Base-by-base conservation (phyloP, 2,113 vertebrate species). In the Melanerpes formicivorus region DNA sequence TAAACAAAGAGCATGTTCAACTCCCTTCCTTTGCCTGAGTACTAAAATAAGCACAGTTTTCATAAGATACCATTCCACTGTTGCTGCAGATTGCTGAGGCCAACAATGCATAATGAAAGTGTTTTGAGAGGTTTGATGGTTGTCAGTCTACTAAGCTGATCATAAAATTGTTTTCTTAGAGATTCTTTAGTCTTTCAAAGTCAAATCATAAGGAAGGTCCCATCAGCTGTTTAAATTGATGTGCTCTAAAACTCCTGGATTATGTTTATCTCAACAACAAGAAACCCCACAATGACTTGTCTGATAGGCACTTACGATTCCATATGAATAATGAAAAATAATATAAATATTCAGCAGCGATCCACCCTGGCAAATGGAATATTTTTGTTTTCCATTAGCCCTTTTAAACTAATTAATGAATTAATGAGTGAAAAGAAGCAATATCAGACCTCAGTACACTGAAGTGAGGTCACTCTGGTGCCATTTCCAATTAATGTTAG, bases 361-460 rank as follows among this genome's bases (percentile, higher is more conserved):
- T 89, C 59, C 77, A 82, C 29, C 52, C 75, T 62, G 56, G 95
- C 75, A 96, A 96, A 96, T 90, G 94, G 93, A 96, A 96, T 96
- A 96, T 96, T 96, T 96, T 96, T 96, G 93, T 96, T 95, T 96
- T 96, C 89, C 93, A 96, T 96, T 95, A 95, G 89, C 84, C 64
- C 91, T 90, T 95, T 96, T 92, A 96, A 93, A 95, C 87, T 94
- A 96, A 96, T 96, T 96, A 95, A 96, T 95, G 95, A 93, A 96
- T 95, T 94, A 96, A 95, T 95, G 90, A 96, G 64, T 66, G 78
- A 90, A 75, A 96, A 82, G 89, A 89, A 95, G 93, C 76, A 93
- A 90, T 92, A 96, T 93, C 86, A 94, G 94, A 95, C 93, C 90
- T 93, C 96, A 93, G 78, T 89, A 90, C 93, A 90, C 93, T 73